These are phyloP conservation scores for Trichomalopsis sarcophagae DNA, from an alignment of 1,140 invertebrate genomes.

Conservation along the genomic window DNA sequence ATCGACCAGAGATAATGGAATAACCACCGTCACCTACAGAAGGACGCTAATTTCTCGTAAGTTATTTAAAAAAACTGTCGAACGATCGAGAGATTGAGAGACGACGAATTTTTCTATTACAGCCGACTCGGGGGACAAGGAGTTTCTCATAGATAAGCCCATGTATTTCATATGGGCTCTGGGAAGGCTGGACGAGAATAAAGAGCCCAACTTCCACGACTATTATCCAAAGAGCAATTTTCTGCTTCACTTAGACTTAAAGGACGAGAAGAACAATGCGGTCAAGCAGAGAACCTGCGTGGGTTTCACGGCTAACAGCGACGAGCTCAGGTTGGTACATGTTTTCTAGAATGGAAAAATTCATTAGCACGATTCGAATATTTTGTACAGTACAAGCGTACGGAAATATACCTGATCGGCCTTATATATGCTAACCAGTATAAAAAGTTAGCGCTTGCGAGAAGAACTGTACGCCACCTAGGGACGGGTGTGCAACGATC, in stretches of 20 bases:
- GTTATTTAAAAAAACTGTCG: slow-evolving; percentile 55
- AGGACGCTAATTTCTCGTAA: slow-evolving; percentile 83
- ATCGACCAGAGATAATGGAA: slow-evolving; percentile 81
- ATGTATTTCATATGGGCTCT: slow-evolving; percentile 90
- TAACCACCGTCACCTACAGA: slow-evolving; percentile 87
- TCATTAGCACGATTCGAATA: too few species aligned
- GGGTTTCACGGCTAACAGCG: slow-evolving; percentile 78
- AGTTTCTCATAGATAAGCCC: slow-evolving; percentile 80
- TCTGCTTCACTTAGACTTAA: slow-evolving; percentile 77
- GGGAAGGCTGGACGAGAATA: slow-evolving; percentile 85
- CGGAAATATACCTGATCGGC: too few species aligned
- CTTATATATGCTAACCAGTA: too few species aligned
- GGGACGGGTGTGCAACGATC: too few species aligned
- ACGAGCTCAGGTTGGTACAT: slow-evolving; percentile 62
- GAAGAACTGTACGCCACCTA: too few species aligned
- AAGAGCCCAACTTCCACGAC: slow-evolving; percentile 90
- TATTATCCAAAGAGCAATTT: slow-evolving; percentile 84
- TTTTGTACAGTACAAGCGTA: too few species aligned
- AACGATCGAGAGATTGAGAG: neutral
- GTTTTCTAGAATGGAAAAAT: too few species aligned
- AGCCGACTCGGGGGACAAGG: slow-evolving; percentile 88
- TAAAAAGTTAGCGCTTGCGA: too few species aligned
- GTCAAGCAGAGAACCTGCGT: slow-evolving; percentile 73
- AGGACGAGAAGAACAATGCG: too few species aligned
- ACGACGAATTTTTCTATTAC: neutral